These are phyloP conservation scores for Contarinia nasturtii DNA, from an alignment of 1,140 invertebrate species.

Conservation along the genomic window DNA sequence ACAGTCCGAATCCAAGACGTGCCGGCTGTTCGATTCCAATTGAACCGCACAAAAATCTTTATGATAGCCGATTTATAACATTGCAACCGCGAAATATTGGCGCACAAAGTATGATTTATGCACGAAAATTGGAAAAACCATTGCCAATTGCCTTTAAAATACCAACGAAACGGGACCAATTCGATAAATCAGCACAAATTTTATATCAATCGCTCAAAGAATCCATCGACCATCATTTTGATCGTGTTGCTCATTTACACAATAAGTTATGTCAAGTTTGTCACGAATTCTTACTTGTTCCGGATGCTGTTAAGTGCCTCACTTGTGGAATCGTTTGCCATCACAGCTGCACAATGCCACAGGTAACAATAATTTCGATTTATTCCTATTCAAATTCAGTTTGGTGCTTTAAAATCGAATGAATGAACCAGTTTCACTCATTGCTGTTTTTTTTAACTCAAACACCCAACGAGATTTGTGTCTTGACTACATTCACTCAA, in stretches of 20 bases:
- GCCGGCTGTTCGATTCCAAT: neutral
- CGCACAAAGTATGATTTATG: neutral
- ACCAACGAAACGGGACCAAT: neutral
- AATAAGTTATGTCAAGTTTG: neutral
- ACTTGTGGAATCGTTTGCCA: neutral
- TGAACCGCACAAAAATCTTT: neutral
- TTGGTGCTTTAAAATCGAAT: no score
- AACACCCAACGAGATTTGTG: no score
- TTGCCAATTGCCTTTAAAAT: no score
- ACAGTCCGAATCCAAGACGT: neutral
- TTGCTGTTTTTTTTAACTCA: no score
- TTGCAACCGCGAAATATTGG: neutral
- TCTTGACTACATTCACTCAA: no score
- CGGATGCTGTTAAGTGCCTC: neutral
- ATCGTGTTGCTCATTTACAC: neutral
- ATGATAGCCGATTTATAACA: neutral
- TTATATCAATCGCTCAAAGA: neutral
- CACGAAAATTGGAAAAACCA: no score
- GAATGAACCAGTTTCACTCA: no score
- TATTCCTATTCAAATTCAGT: no score
- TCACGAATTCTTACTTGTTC: neutral
- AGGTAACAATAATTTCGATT: no score
- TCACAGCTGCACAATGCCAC: neutral
- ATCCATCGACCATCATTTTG: slow-evolving; percentile 1
- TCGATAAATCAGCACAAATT: slow-evolving; percentile 1